These are phyloP conservation scores for Drosophila littoralis DNA, from an alignment of 1,140 invertebrate genomes.

Conservation along the genomic window DNA sequence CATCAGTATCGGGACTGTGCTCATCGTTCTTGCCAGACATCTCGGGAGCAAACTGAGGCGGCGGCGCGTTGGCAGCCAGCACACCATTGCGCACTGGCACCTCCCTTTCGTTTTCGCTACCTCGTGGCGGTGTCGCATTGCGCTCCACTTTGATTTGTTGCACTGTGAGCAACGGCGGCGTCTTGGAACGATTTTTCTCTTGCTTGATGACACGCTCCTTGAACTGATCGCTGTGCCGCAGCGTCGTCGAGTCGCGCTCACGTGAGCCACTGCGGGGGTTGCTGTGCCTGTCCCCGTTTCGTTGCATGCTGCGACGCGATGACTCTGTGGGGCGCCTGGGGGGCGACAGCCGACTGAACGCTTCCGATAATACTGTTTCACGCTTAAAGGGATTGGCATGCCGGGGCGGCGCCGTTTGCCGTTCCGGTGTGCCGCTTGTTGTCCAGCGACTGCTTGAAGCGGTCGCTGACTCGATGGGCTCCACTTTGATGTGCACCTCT, in stretches of 20 bases:
- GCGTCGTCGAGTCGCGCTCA: neutral
- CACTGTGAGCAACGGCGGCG: constrained; percentile 39
- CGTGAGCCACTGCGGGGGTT: constrained; percentile 4
- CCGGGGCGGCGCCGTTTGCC: neutral
- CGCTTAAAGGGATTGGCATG: constrained; percentile 58
- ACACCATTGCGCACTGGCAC: constrained; percentile 49
- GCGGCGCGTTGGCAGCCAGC: constrained; percentile 46
- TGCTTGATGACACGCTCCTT: constrained; percentile 49
- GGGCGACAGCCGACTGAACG: constrained; percentile 6
- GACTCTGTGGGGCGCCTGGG: constrained; percentile 1
- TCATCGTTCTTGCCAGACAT: constrained; percentile 22
- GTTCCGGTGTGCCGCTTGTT: constrained; percentile 10
- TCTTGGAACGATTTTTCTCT: constrained; percentile 50
- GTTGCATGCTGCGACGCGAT: constrained; percentile 9
- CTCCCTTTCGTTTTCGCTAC: constrained; percentile 10
- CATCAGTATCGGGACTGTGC: constrained; percentile 79
- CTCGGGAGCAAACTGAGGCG: neutral
- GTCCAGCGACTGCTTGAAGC: constrained; percentile 20
- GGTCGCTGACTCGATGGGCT: constrained; percentile 4
- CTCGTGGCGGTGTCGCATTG: constrained; percentile 44
- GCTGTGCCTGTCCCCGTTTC: constrained; percentile 26
- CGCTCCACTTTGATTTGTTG: constrained; percentile 57
- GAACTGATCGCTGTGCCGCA: constrained; percentile 21
- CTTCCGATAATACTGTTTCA: constrained; percentile 64
- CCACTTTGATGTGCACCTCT: constrained; percentile 28